Percentiles rank a stretch among this genome's conserved stretches.
phyloP scores from a whole-genome alignment of 1,140 invertebrate genomes.

The Helicoverpa zea region DNA sequence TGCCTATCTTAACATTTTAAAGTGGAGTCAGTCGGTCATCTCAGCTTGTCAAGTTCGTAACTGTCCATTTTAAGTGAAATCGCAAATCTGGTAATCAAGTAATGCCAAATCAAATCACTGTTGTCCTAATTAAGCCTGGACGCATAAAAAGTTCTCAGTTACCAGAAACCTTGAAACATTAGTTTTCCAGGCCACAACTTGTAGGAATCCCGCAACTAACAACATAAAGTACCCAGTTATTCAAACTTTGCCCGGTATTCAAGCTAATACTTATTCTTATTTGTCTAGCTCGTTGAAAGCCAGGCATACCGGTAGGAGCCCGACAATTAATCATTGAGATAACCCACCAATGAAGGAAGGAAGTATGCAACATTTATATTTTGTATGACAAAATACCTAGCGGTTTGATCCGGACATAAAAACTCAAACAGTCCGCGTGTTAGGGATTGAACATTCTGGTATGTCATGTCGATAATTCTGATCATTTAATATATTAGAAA shows the following conservation, averaged over 20 bases:
- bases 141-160: neutral
- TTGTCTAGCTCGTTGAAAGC: slow-evolving; percentile 65
- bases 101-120: too few relatives aligned
- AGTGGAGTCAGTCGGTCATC: too few relatives aligned
- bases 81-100: too few relatives aligned
- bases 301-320: slow-evolving; percentile 63
- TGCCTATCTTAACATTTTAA: too few relatives aligned
- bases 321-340: slow-evolving; percentile 84
- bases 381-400: slow-evolving; percentile 86
- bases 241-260: slow-evolving; percentile 16
- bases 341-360: slow-evolving; percentile 84
- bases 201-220: neutral
- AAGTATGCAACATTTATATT: slow-evolving; percentile 85
- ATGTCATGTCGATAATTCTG: slow-evolving; percentile 11
- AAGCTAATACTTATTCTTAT: slow-evolving; percentile 47
- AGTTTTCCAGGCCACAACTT: neutral
- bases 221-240: slow-evolving; percentile 10
- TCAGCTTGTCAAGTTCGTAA: too few relatives aligned
- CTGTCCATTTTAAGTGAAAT: too few relatives aligned
- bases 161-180: neutral
- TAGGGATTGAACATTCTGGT: slow-evolving; percentile 59
- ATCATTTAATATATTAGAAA: neutral
- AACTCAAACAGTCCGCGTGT: slow-evolving; percentile 74
- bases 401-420: slow-evolving; percentile 85
- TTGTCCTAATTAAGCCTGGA: too few relatives aligned